Conservation (phyloP, 1,140 invertebrate species). For the Sycophila sp. region DNA sequence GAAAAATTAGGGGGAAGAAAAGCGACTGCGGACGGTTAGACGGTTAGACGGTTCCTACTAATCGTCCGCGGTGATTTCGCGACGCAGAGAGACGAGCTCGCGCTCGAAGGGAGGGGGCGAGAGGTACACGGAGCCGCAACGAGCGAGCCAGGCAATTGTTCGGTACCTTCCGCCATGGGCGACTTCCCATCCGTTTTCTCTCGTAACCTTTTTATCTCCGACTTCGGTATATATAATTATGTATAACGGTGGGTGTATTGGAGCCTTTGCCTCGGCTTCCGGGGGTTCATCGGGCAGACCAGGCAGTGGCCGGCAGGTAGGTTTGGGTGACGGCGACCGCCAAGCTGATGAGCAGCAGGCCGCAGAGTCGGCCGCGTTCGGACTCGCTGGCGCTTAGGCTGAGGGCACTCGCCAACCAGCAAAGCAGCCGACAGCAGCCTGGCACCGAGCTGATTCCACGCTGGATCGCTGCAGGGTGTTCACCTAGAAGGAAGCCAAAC, state of each 20-base stretch:
- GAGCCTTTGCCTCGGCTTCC: constrained; percentile 12
- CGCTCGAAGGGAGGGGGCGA: neutral
- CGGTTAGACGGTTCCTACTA: too few relatives aligned
- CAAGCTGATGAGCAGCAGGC: constrained; percentile 55
- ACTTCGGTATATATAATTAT: constrained; percentile 19
- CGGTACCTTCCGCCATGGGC: too few relatives aligned
- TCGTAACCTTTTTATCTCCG: constrained; percentile 17
- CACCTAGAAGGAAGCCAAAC: constrained; percentile 53
- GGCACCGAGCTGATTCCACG: constrained; percentile 62
- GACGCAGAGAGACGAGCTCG: neutral
- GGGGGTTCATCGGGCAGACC: constrained; percentile 57
- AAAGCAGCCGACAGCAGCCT: constrained; percentile 60
- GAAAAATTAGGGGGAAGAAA: too few relatives aligned
- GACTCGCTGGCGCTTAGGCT: constrained; percentile 60
- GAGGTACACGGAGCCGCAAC: too few relatives aligned
- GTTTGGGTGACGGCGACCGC: constrained; percentile 56
- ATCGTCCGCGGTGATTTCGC: too few relatives aligned
- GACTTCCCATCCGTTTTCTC: too few relatives aligned
- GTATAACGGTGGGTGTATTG: neutral
- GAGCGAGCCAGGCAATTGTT: too few relatives aligned
- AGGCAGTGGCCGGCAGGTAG: constrained; percentile 52
- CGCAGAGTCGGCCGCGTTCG: constrained; percentile 55
- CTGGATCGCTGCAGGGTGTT: constrained; percentile 64
- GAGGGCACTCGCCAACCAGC: constrained; percentile 62
- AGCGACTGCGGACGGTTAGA: too few relatives aligned